Base-by-base conservation (phyloP, 1,140 invertebrate genomes). In the Drosophila navojoa region DNA sequence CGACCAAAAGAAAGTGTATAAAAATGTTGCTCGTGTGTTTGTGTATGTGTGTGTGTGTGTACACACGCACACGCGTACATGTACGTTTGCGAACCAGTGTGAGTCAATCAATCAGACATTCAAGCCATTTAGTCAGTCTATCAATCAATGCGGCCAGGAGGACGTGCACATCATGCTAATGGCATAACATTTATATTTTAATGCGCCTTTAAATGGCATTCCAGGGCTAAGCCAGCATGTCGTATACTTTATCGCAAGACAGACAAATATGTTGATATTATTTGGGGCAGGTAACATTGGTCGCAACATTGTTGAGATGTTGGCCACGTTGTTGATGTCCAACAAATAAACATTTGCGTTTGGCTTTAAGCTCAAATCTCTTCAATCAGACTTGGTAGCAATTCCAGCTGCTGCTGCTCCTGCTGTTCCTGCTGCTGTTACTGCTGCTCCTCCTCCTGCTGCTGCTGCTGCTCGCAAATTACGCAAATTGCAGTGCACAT, bases 31-130 rank as follows among this genome's bases (percentile, higher is more conserved):
- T 66, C 29, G 32, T 49, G 6, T 47, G 38, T 35, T 66, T 29
- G 32, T 49, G 6, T 61, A 40, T 44, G 57, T 44, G 53, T 59
- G 67, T 84, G 80, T 44, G 1, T 22, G 19, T 1, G 1, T 2
- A 22, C 19, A 22, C 19, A 22, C 19, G 19, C 19, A 22, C 19
- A 22, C 19, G 19, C 19, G 0, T 22, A 22, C 19, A 2, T 22
- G 71, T 84, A 66, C 69, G 77, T 57, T 38, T 55, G 44, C 55
- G 66, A 71, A 63, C 60, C 50, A 55, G 68, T 64, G 67, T 38
- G 58, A 89, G 82, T 87, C 82, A 87, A 87, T 87, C 82, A 87
- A 89, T 87, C 82, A 77, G 84, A 45, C 79, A 87, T 87, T 87
- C 82, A 77, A 81, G 84, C 79, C 79, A 87, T 82, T 89, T 82